Evolutionary conservation across 1,140 invertebrate species (phyloP).

Genomic region (Schlechtendalia chinensis): DNA sequence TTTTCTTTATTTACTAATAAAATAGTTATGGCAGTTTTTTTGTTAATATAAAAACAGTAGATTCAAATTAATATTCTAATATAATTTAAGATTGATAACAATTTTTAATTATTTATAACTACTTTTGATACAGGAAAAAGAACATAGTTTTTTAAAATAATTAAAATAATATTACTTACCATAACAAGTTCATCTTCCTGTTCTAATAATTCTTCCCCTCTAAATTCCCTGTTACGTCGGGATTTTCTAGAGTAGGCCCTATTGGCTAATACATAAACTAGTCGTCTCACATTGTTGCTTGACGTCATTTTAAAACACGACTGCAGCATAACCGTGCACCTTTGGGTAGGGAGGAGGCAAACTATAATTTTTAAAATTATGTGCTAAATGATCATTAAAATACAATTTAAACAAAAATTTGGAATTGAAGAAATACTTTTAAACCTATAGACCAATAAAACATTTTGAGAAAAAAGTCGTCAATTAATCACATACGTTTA

Average conservation of each 20-base stretch:
- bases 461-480: neutral
- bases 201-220: slow-evolving; percentile 42
- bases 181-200: slow-evolving; percentile 40
- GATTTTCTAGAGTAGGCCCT: slow-evolving; percentile 40
- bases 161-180: slow-evolving; percentile 24
- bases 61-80: too few relatives aligned
- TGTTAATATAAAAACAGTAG: too few relatives aligned
- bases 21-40: too few relatives aligned
- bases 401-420: neutral
- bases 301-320: slow-evolving; percentile 43
- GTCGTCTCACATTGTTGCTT: slow-evolving; percentile 3
- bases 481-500: neutral
- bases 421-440: neutral
- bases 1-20: too few relatives aligned
- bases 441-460: neutral
- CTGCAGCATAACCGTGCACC: slow-evolving; percentile 43
- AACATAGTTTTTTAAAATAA: neutral
- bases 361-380: slow-evolving; percentile 12
- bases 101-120: too few relatives aligned
- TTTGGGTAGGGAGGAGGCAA: slow-evolving; percentile 40
- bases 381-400: neutral
- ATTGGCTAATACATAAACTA: slow-evolving; percentile 44
- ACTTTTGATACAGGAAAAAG: too few relatives aligned
- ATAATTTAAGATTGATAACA: too few relatives aligned
- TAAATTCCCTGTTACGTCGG: slow-evolving; percentile 20